Conservation (phyloP, 2,888 invertebrate species). For the Parnassius orleans region DNA sequence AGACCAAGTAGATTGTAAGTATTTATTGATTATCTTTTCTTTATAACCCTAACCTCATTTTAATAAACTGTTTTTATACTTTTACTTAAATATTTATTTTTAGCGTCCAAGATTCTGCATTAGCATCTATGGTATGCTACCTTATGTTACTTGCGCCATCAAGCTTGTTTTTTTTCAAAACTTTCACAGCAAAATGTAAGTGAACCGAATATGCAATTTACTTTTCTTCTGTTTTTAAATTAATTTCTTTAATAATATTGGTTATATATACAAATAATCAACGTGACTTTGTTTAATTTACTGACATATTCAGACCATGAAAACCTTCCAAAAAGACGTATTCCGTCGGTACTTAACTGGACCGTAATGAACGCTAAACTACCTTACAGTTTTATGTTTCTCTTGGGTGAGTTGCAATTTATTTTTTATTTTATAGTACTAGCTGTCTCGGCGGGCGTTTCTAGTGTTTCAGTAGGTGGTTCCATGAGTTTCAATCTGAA, state of each 20-base stretch:
- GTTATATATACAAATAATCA: too few species aligned
- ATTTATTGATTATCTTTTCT: not conserved
- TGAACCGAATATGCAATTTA: not conserved
- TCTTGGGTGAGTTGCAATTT: constrained; percentile 47
- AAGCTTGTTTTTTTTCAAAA: constrained; percentile 40
- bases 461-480: not conserved
- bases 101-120: constrained; percentile 58
- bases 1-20: constrained; percentile 46
- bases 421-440: not conserved
- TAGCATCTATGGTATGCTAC: constrained; percentile 46
- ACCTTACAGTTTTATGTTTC: constrained; percentile 61
- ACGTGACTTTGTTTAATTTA: not conserved
- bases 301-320: constrained; percentile 45
- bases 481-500: too few species aligned
- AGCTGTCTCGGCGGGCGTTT: not conserved
- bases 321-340: constrained; percentile 47
- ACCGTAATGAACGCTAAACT: constrained; percentile 40
- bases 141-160: constrained; percentile 57
- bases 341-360: constrained; percentile 52
- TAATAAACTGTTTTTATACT: not conserved
- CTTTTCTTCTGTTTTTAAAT: too few species aligned
- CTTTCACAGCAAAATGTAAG: constrained; percentile 53
- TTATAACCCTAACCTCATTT: not conserved
- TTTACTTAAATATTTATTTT: constrained; percentile 25
- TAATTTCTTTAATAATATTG: too few species aligned